Conservation (phyloP, 1,140 invertebrate species). For the Vanessa tameamea region DNA sequence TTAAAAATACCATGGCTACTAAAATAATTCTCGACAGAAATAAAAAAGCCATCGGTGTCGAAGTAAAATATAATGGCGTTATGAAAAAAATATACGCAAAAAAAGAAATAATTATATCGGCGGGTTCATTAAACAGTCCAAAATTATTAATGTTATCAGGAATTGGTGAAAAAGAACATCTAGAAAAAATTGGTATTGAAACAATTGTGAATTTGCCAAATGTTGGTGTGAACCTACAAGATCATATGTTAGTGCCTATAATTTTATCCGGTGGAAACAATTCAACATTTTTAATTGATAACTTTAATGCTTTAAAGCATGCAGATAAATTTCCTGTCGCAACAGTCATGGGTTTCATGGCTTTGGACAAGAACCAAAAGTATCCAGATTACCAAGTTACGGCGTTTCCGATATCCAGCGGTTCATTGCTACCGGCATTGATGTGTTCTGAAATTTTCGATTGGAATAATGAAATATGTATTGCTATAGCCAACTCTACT, state of each 20-base stretch:
- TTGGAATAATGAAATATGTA: conserved; percentile 81
- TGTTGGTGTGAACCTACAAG: conserved; percentile 87
- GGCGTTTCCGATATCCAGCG: conserved; percentile 42
- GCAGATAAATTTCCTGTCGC: conserved; percentile 45
- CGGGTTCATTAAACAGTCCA: conserved; percentile 79
- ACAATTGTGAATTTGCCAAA: conserved; percentile 79
- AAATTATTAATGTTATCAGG: conserved; percentile 75
- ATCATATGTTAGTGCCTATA: conserved; percentile 86
- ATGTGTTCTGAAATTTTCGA: conserved; percentile 85
- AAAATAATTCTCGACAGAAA: conserved; percentile 84
- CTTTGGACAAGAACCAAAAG: conserved; percentile 51
- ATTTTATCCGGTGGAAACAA: conserved; percentile 80
- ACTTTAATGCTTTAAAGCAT: conserved; percentile 35
- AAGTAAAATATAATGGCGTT: conserved; percentile 59
- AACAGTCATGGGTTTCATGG: conserved; percentile 40
- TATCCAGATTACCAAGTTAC: conserved; percentile 57
- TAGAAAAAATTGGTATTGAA: conserved; percentile 68
- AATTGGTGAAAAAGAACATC: conserved; percentile 68
- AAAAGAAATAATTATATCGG: conserved; percentile 81
- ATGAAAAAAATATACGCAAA: conserved; percentile 46
- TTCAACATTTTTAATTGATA: conserved; percentile 25
- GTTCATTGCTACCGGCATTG: conserved; percentile 83
- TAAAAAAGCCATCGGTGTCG: conserved; percentile 77
- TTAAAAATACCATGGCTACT: conserved; percentile 87
- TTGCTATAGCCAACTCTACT: conserved; percentile 78